A percentile compares a stretch with the other conserved stretches of the same genome.
These are phyloP conservation scores for Murina feae DNA, from an alignment of 2,113 vertebrate genomes.

Conservation along the genomic window DNA sequence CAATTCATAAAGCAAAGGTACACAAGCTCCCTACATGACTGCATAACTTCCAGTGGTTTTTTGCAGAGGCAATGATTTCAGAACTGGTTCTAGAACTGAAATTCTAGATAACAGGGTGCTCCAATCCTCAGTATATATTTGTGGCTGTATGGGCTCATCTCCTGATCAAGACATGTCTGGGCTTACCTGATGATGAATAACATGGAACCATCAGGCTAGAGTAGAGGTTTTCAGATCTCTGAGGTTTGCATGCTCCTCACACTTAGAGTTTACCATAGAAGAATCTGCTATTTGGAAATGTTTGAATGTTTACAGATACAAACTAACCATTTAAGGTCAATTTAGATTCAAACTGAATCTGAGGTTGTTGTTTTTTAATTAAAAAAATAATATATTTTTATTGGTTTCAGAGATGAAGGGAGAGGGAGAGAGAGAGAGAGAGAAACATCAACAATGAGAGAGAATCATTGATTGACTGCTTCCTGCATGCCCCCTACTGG, in stretches of 20 bases:
- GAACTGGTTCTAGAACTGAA: neutral
- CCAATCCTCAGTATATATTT: fast-evolving
- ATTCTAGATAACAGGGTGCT: neutral
- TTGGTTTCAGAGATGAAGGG: too few relatives aligned
- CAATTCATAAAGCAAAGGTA: neutral
- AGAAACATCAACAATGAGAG: too few relatives aligned
- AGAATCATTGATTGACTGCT: too few relatives aligned
- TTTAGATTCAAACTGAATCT: neutral
- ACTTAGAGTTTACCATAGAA: fast-evolving
- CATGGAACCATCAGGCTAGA: neutral
- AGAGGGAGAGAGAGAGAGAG: too few relatives aligned
- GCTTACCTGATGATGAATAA: neutral
- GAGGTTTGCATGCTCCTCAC: fast-evolving
- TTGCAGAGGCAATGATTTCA: neutral
- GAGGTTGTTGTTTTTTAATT: too few relatives aligned
- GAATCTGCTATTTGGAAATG: neutral
- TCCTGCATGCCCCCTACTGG: too few relatives aligned
- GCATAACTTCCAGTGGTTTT: neutral
- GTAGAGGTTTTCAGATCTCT: neutral
- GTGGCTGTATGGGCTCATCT: fast-evolving
- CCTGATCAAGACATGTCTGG: neutral
- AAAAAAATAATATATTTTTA: too few relatives aligned
- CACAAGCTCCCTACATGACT: neutral
- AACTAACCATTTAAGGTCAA: neutral
- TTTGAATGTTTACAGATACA: neutral